Evolutionary conservation across 2,888 invertebrate genomes (phyloP).

Genomic region (Chaetogeoica ovagalla): DNA sequence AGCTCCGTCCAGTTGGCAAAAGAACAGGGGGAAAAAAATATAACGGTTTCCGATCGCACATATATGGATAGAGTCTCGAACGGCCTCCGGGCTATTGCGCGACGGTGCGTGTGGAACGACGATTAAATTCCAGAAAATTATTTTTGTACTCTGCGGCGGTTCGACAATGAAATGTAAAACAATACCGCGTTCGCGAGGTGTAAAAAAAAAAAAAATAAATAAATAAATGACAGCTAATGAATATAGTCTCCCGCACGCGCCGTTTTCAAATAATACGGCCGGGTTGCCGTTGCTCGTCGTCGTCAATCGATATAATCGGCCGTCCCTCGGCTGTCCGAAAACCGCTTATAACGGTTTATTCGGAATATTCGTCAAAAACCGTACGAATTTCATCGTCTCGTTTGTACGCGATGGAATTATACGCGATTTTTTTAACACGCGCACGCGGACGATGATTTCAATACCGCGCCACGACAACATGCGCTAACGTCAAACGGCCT

Average conservation of each 20-base stretch:
- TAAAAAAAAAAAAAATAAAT: neutral
- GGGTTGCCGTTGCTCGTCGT: no score
- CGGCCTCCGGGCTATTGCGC: neutral
- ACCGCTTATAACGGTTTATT: no score
- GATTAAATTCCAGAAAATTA: conserved; percentile 38
- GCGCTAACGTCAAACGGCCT: no score
- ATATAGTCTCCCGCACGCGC: neutral
- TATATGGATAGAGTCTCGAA: neutral
- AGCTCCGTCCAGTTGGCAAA: neutral
- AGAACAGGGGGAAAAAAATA: neutral
- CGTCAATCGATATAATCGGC: no score
- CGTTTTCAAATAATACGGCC: no score
- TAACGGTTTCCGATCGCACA: conserved; percentile 42
- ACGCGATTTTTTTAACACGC: no score
- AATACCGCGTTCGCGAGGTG: neutral
- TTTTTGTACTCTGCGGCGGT: neutral
- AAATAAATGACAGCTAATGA: conserved; percentile 8
- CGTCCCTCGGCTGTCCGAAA: no score
- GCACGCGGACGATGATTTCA: no score
- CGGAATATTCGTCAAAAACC: no score
- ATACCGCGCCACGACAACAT: no score
- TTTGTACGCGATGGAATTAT: no score
- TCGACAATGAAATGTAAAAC: neutral
- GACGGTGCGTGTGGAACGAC: neutral
- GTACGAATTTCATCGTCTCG: no score